These are phyloP conservation scores for Perognathus longimembris DNA, from an alignment of 2,113 vertebrate genomes.

Conservation along the genomic window DNA sequence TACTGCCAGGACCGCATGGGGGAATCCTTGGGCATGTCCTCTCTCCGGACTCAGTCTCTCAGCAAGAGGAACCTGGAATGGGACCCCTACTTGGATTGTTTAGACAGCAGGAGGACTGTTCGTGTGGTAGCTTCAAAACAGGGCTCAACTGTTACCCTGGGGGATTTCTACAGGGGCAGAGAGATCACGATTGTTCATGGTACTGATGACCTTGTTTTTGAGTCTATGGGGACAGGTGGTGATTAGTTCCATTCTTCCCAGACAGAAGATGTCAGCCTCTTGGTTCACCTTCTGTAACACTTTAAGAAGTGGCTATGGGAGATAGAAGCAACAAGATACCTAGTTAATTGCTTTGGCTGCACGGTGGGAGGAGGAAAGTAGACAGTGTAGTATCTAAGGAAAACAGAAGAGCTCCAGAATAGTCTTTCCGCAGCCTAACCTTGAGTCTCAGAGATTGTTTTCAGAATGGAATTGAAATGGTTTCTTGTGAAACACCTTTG, in stretches of 20 bases:
- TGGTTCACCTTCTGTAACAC: not conserved
- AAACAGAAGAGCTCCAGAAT: not conserved
- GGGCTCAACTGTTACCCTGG: slow-evolving; percentile 92
- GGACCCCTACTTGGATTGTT: slow-evolving; percentile 93
- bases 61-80: slow-evolving; percentile 90
- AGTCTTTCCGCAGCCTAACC: not conserved
- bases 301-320: not conserved
- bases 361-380: not conserved
- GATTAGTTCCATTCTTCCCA: not conserved
- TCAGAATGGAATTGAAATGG: not conserved
- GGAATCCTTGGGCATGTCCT: slow-evolving; percentile 92
- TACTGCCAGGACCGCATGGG: slow-evolving; percentile 95
- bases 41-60: slow-evolving; percentile 85
- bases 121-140: slow-evolving; percentile 95
- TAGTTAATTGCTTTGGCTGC: not conserved
- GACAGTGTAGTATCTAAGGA: not conserved
- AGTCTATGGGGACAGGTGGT: not conserved
- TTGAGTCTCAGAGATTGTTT: not conserved
- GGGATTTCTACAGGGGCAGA: slow-evolving; percentile 96
- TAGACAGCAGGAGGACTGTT: slow-evolving; percentile 95
- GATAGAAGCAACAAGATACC: not conserved
- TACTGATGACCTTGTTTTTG: slow-evolving; percentile 80
- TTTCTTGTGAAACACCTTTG: not conserved
- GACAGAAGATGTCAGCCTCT: not conserved
- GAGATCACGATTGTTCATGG: slow-evolving; percentile 96